Evolutionary conservation across 92 coral and sea anemone genomes (phyloP), one percentile per base, ranked within the genome.

Genomic region (Phenganax marumi): DNA sequence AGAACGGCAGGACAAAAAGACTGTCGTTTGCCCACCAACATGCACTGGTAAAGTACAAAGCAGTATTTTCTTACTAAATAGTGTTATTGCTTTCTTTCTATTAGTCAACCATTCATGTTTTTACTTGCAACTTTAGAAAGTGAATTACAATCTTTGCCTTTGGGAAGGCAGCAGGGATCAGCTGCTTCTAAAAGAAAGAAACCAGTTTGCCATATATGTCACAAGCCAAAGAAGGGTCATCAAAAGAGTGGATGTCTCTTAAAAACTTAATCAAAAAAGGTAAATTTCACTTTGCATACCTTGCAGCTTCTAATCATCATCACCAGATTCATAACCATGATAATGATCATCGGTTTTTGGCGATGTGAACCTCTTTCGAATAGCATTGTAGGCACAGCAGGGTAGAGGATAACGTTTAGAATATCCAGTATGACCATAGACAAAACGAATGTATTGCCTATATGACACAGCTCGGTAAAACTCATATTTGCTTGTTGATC

Each of bases 271-370:
- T 33, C 43, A 33, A 33, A 33, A 33, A 33, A 33, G 43, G 43
- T 33, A 33, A 33, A 33, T 33, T 33, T 33, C 2, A 56, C 63
- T 56, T 56, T 13, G 17, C 21, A 19, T 13, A 14, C 16, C 17
- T 56, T 13, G 17, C 63, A 56, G 17, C 17, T 56, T 56, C 63
- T 56, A 56, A 56, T 56, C 16, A 56, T 56, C 21, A 13, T 56
- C 63, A 19, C 63, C 63, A 56, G 63, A 56, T 56, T 56, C 63
- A 56, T 56, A 56, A 56, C 63, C 63, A 56, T 56, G 63, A 56
- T 13, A 56, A 13, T 56, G 63, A 56, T 56, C 63, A 56, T 19
- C 21, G 16, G 17, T 19, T 56, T 14, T 19, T 8, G 8, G 3
- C 16, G 8, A 13, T 19, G 63, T 56, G 21, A 56, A 56, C 63